phyloP scores from a whole-genome alignment of 2,888 invertebrate species.

The Meloe dianella region DNA sequence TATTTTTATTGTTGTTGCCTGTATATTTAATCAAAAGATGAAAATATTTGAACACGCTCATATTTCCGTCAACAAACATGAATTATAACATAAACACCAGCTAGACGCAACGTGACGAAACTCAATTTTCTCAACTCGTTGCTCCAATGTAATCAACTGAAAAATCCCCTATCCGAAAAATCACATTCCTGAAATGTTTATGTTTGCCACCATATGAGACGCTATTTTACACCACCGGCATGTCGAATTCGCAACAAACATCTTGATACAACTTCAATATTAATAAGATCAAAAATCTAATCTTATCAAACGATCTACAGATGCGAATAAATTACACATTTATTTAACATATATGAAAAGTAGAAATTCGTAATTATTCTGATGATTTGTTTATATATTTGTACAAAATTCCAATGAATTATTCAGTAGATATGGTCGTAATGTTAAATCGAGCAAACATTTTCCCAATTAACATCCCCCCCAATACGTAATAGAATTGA shows the following conservation, averaged over 20 bases:
- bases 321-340: too few species aligned
- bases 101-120: slow-evolving; percentile 53
- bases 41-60: slow-evolving; percentile 50
- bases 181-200: slow-evolving; percentile 26
- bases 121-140: slow-evolving; percentile 50
- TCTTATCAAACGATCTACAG: too few species aligned
- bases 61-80: slow-evolving; percentile 42
- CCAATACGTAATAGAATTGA: too few species aligned
- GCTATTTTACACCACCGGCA: slow-evolving; percentile 4
- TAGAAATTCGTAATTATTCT: neutral
- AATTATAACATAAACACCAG: slow-evolving; percentile 48
- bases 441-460: too few species aligned
- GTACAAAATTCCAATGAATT: neutral
- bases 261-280: neutral
- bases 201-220: neutral
- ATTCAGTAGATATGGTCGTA: too few species aligned
- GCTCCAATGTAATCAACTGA: slow-evolving; percentile 32
- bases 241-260: slow-evolving; percentile 3
- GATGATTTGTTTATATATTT: neutral
- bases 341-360: neutral
- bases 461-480: too few species aligned
- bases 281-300: neutral
- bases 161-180: slow-evolving; percentile 31
- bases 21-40: slow-evolving; percentile 52
- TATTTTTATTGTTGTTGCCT: too few species aligned